Percentiles rank a stretch among this genome's conserved stretches.
phyloP scores from a whole-genome alignment of 2,113 vertebrate genomes.

The Hiodon tergisus region DNA sequence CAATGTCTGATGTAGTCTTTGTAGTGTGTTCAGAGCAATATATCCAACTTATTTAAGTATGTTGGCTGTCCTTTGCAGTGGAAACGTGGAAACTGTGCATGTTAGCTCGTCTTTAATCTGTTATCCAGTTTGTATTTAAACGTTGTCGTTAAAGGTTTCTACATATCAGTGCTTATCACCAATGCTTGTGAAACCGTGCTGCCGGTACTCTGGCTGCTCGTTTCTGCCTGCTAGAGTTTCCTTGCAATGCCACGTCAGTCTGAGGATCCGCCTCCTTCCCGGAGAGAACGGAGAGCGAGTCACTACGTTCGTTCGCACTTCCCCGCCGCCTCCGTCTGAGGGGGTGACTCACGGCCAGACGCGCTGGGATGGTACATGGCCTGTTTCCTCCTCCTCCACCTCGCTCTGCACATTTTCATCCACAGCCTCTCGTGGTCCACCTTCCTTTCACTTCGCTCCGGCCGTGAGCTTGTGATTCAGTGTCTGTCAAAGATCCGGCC shows the following conservation, averaged over 20 bases:
- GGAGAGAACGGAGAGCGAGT: conserved; percentile 10
- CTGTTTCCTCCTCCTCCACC: neutral
- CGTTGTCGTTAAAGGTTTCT: too few relatives aligned
- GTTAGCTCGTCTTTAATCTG: too few relatives aligned
- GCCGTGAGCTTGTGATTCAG: neutral
- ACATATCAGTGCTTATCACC: neutral
- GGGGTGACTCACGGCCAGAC: conserved; percentile 16
- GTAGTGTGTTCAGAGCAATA: too few relatives aligned
- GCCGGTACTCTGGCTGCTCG: neutral
- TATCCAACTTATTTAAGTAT: too few relatives aligned
- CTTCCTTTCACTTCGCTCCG: neutral
- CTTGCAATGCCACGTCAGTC: neutral
- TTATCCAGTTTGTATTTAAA: too few relatives aligned
- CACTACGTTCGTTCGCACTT: conserved; percentile 24
- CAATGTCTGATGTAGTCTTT: too few relatives aligned
- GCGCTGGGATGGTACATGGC: conserved; percentile 8
- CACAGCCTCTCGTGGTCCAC: conserved; percentile 5
- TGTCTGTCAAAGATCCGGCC: neutral
- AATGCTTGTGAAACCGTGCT: neutral
- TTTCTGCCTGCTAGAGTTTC: neutral
- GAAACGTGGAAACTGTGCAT: too few relatives aligned
- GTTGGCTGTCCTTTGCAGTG: too few relatives aligned
- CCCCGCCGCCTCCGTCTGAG: conserved; percentile 12
- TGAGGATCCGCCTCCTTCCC: conserved; percentile 6
- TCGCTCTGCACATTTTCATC: conserved; percentile 1